A percentile compares a stretch with the other conserved stretches of the same genome.
Conservation (phyloP, 2,888 invertebrate species). For the Lingula anatina region DNA sequence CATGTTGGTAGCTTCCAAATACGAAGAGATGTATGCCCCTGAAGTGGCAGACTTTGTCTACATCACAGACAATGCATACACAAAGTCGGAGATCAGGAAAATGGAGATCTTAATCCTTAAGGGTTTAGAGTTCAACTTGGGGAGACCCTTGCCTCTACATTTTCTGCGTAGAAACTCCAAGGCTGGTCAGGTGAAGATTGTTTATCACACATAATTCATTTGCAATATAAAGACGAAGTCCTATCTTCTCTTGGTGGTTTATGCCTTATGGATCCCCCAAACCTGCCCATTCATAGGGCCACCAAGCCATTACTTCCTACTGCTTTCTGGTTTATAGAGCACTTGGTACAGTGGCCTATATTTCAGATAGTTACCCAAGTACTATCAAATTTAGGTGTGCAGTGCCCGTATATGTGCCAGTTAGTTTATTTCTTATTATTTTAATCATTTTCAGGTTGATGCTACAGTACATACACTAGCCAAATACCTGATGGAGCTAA, state of each 20-base stretch:
- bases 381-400: background rate
- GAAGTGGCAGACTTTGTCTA: constrained; percentile 83
- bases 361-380: too few species aligned
- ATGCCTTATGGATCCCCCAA: too few species aligned
- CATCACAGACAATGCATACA: constrained; percentile 83
- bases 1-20: constrained; percentile 87
- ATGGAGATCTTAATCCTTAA: constrained; percentile 79
- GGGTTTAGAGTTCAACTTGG: constrained; percentile 73
- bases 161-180: constrained; percentile 71
- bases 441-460: constrained; percentile 58
- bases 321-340: too few species aligned
- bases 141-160: constrained; percentile 80
- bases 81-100: constrained; percentile 68
- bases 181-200: constrained; percentile 55
- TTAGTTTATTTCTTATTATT: background rate
- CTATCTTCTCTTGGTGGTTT: too few species aligned
- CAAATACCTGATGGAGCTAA: constrained; percentile 86
- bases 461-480: constrained; percentile 71
- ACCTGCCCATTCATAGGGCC: too few species aligned
- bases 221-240: too few species aligned
- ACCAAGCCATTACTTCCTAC: too few species aligned
- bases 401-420: constrained; percentile 7
- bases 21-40: constrained; percentile 89
- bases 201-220: too few species aligned
- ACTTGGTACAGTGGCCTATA: too few species aligned